Conservation (phyloP, 2,888 invertebrate genomes). For the Cremastinae sp. region DNA sequence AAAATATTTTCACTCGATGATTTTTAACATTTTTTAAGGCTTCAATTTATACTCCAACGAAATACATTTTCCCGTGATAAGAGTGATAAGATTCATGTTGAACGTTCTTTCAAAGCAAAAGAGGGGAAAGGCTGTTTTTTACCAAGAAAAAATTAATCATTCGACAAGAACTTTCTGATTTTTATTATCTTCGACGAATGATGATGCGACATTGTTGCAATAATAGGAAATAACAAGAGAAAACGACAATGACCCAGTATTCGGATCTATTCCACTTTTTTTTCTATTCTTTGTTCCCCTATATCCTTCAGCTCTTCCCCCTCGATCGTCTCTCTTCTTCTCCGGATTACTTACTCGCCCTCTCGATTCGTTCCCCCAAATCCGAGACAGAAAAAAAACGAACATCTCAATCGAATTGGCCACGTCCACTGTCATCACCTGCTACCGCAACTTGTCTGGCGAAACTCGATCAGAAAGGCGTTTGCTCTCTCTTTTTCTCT, state of each 20-base stretch:
- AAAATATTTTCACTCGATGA: too few relatives aligned
- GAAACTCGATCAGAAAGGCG: conserved; percentile 41
- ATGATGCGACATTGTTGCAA: conserved; percentile 38
- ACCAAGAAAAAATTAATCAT: too few relatives aligned
- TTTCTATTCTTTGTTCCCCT: neutral
- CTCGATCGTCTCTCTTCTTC: neutral
- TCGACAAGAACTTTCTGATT: too few relatives aligned
- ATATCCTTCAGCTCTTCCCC: neutral
- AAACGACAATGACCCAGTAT: conserved; percentile 52
- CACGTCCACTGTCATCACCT: conserved; percentile 53
- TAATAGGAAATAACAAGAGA: conserved; percentile 14
- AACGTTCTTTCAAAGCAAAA: too few relatives aligned
- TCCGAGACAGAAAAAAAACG: conserved; percentile 31
- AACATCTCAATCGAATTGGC: conserved; percentile 42
- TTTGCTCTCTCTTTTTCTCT: conserved; percentile 34
- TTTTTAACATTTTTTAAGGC: too few relatives aligned
- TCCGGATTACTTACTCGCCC: too few relatives aligned
- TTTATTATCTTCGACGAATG: conserved; percentile 4
- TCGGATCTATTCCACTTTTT: neutral
- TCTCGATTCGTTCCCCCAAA: conserved; percentile 28
- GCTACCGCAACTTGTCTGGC: conserved; percentile 18
- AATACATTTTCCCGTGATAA: too few relatives aligned
- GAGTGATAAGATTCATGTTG: too few relatives aligned
- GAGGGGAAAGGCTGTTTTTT: too few relatives aligned
- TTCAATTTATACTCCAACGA: too few relatives aligned